phyloP scores from a whole-genome alignment of 2,888 invertebrate species.

The Diabrotica balteata region DNA sequence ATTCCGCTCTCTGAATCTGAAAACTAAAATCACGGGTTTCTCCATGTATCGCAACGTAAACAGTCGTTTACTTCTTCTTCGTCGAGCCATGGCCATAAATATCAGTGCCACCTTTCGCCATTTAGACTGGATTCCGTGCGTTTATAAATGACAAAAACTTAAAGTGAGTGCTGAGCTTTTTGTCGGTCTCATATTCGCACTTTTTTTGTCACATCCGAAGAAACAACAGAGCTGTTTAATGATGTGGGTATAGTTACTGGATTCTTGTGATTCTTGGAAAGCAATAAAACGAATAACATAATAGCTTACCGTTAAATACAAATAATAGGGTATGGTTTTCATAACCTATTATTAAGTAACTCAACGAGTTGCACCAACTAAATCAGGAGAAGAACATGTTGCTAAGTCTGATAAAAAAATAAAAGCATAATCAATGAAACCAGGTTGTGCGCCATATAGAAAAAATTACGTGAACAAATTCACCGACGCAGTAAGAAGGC shows the following conservation, averaged over 20 bases:
- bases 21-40: conserved; percentile 31
- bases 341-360: too few relatives aligned
- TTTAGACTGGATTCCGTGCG: conserved; percentile 22
- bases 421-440: too few relatives aligned
- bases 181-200: conserved; percentile 2
- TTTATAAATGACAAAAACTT: conserved; percentile 2
- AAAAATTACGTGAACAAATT: too few relatives aligned
- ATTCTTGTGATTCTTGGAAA: too few relatives aligned
- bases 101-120: conserved; percentile 20
- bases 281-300: too few relatives aligned
- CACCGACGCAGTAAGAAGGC: too few relatives aligned
- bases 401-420: too few relatives aligned
- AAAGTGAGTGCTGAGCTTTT: background rate
- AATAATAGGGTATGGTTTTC: too few relatives aligned
- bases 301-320: too few relatives aligned
- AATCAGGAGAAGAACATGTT: too few relatives aligned
- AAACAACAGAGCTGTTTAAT: background rate
- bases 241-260: background rate
- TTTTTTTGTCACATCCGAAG: background rate
- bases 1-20: conserved; percentile 32
- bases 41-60: conserved; percentile 26
- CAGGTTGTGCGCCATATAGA: too few relatives aligned
- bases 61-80: conserved; percentile 20
- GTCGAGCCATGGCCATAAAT: conserved; percentile 25
- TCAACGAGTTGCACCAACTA: too few relatives aligned